Evolutionary conservation across 2,113 vertebrate species (phyloP).

Genomic region (Ariopsis seemanni): DNA sequence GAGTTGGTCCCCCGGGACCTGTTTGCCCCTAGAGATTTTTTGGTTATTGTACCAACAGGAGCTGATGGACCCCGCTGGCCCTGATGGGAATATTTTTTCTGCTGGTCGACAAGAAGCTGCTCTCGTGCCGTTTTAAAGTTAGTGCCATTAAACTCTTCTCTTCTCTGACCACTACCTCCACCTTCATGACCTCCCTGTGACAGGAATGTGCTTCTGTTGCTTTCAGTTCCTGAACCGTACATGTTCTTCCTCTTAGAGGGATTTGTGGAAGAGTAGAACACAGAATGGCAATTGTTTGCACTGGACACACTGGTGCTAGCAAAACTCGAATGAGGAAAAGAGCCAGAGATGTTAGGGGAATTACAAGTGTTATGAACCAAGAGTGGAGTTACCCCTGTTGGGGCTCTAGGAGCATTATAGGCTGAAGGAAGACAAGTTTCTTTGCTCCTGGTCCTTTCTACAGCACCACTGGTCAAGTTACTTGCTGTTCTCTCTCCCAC

Average conservation of each 20-base stretch:
- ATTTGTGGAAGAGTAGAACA: slow-evolving; percentile 63
- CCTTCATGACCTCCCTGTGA: slow-evolving; percentile 51
- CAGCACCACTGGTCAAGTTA: slow-evolving; percentile 19
- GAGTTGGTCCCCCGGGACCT: slow-evolving; percentile 82
- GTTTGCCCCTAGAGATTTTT: slow-evolving; percentile 89
- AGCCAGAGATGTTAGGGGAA: slow-evolving; percentile 15
- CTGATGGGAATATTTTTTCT: slow-evolving; percentile 79
- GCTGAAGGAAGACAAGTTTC: slow-evolving; percentile 22
- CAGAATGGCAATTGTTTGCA: slow-evolving; percentile 58
- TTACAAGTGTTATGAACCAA: slow-evolving; percentile 53
- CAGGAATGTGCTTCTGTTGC: slow-evolving; percentile 51
- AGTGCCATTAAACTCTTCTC: slow-evolving; percentile 61
- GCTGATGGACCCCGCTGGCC: slow-evolving; percentile 61
- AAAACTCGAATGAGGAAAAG: slow-evolving; percentile 35
- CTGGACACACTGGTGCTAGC: slow-evolving; percentile 16
- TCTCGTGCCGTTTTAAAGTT: slow-evolving; percentile 88
- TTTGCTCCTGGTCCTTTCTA: slow-evolving; percentile 42
- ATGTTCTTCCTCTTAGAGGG: slow-evolving; percentile 68
- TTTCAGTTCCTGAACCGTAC: slow-evolving; percentile 60
- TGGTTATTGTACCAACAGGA: slow-evolving; percentile 66
- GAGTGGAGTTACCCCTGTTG: slow-evolving; percentile 39
- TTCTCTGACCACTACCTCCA: slow-evolving; percentile 48
- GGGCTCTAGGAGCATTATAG: slow-evolving; percentile 42
- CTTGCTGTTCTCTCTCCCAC: slow-evolving; percentile 37
- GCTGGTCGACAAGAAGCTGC: slow-evolving; percentile 84